These are phyloP conservation scores for Danionella dracula DNA, from an alignment of 2,797 vertebrate genomes.

Conservation along the genomic window DNA sequence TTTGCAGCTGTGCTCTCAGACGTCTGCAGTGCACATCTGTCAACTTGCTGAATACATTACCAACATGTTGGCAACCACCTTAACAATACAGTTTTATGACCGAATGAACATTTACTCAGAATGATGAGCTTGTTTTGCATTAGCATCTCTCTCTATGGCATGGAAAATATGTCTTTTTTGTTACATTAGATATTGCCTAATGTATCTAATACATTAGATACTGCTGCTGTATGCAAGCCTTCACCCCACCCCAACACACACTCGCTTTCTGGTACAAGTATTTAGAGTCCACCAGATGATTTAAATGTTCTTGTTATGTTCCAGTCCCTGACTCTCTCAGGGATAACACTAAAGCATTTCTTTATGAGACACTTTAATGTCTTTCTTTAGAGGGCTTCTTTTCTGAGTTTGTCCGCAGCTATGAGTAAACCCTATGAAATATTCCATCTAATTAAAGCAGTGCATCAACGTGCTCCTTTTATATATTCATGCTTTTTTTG, in stretches of 20 bases:
- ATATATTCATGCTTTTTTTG: conserved; percentile 14
- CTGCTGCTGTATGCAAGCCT: too few relatives aligned
- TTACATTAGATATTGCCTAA: background rate
- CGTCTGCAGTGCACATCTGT: too few relatives aligned
- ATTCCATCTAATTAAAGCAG: conserved; percentile 15
- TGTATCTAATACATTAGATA: too few relatives aligned
- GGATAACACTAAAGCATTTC: conserved; percentile 15
- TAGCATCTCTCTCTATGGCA: too few relatives aligned
- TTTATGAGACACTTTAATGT: conserved; percentile 24
- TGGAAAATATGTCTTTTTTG: background rate
- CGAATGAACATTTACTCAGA: too few relatives aligned
- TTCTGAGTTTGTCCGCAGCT: background rate
- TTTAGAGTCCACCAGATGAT: background rate
- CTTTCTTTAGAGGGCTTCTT: background rate
- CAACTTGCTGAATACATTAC: too few relatives aligned
- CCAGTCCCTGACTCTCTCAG: conserved; percentile 8
- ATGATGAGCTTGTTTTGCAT: too few relatives aligned
- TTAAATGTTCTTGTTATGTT: conserved; percentile 2
- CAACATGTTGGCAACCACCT: too few relatives aligned
- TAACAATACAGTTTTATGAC: too few relatives aligned
- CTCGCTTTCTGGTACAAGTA: background rate
- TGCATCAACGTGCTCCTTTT: conserved; percentile 14
- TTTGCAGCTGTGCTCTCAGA: too few relatives aligned
- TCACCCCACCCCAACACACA: background rate
- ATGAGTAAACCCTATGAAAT: conserved; percentile 5